These are phyloP conservation scores for Plumapathes pennacea DNA, from an alignment of 92 coral and sea anemone species.

Conservation along the genomic window DNA sequence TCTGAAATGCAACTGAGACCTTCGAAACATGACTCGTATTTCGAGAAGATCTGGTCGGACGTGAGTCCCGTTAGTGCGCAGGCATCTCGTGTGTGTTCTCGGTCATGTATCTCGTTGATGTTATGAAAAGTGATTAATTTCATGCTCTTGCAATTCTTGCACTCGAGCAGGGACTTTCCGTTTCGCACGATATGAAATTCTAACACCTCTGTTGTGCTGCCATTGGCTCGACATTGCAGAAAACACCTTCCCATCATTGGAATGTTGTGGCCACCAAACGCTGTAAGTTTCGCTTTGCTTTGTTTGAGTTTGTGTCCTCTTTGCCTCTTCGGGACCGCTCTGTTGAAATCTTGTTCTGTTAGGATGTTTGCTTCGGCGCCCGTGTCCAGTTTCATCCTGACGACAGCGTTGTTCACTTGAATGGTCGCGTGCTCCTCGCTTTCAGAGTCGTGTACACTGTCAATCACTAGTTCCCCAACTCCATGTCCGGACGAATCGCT, in stretches of 20 bases:
- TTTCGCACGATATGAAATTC: constrained; percentile 24
- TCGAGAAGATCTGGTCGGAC: constrained; percentile 10
- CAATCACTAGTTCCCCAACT: constrained; percentile 3
- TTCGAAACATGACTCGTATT: constrained; percentile 5
- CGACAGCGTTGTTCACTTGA: constrained; percentile 6
- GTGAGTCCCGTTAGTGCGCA: not conserved
- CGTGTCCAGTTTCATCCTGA: constrained; percentile 9
- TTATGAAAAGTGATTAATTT: constrained; percentile 13
- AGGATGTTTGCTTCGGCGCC: constrained; percentile 26
- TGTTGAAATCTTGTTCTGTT: constrained; percentile 12
- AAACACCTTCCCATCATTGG: constrained; percentile 11
- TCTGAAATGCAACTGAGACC: not conserved
- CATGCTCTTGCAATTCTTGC: constrained; percentile 15
- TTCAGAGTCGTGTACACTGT: not conserved
- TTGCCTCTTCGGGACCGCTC: constrained; percentile 17
- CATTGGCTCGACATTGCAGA: constrained; percentile 1
- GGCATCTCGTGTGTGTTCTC: not conserved
- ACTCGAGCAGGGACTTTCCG: constrained; percentile 26
- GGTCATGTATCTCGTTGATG: not conserved
- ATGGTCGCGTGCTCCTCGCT: constrained; percentile 20
- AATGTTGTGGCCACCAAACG: constrained; percentile 27
- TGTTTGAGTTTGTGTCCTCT: constrained; percentile 10
- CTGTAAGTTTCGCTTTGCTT: constrained; percentile 21
- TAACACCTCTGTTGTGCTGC: not conserved
- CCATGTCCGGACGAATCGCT: constrained; percentile 20